phyloP scores from a whole-genome alignment of 2,113 vertebrate species.

The Neopipo cinnamomea region DNA sequence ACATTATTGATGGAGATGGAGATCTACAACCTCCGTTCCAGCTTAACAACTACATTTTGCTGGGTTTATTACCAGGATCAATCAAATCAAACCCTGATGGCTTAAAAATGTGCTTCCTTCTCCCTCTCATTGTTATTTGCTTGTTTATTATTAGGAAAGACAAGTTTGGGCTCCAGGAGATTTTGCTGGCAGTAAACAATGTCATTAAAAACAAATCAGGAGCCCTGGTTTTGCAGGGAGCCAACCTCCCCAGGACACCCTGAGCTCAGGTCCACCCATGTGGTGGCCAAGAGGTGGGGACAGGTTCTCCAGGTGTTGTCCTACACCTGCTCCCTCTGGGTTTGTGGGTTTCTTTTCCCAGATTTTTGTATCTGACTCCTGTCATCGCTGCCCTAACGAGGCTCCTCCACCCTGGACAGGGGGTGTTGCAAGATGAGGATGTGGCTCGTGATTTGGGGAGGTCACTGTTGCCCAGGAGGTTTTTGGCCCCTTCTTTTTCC shows the following conservation, averaged over 20 bases:
- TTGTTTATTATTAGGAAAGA: conserved; percentile 53
- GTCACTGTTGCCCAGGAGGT: background rate
- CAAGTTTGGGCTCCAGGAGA: conserved; percentile 45
- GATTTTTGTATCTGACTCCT: rapidly evolving
- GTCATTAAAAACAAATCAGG: conserved; percentile 51
- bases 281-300: rapidly evolving
- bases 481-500: background rate
- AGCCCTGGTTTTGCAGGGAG: background rate
- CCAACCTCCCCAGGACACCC: background rate
- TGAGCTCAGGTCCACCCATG: rapidly evolving
- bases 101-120: conserved; percentile 33
- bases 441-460: background rate
- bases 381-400: rapidly evolving
- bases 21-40: conserved; percentile 17
- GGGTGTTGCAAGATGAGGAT: background rate
- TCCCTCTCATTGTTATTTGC: conserved; percentile 34
- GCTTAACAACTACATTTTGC: conserved; percentile 25
- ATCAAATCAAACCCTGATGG: conserved; percentile 42
- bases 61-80: conserved; percentile 57
- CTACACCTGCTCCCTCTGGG: rapidly evolving
- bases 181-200: conserved; percentile 50
- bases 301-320: background rate
- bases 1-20: conserved; percentile 30
- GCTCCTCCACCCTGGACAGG: background rate
- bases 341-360: background rate